Percentiles rank a stretch among this genome's conserved stretches.
Conservation (phyloP, 1,140 invertebrate species). For the Caerostris extrusa region DNA sequence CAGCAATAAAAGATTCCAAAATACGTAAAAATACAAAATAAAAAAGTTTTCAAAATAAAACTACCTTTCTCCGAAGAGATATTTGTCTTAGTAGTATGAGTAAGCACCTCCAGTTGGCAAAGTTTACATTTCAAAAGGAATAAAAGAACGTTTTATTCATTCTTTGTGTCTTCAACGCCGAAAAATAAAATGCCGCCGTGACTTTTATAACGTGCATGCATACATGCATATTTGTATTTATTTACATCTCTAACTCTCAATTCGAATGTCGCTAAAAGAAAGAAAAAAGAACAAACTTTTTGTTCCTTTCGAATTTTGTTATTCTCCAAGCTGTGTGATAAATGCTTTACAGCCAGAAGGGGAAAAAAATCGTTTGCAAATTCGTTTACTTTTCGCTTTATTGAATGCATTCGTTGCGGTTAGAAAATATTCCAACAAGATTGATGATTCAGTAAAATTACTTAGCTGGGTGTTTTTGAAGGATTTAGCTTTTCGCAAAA, state of each 20-base stretch:
- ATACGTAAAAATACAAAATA: too few species aligned
- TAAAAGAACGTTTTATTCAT: not conserved
- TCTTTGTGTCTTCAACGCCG: not conserved
- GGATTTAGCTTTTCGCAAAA: conserved; percentile 27
- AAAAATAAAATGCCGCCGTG: not conserved
- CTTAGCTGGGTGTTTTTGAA: conserved; percentile 59
- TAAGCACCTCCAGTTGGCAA: not conserved
- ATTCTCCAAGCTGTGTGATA: conserved; percentile 30
- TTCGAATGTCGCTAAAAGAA: not conserved
- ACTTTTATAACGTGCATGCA: conserved; percentile 4
- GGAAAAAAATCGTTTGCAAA: conserved; percentile 54
- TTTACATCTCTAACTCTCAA: conserved; percentile 28
- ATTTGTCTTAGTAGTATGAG: too few species aligned
- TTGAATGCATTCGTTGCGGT: conserved; percentile 64
- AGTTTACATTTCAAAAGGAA: not conserved
- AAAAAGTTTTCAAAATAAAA: too few species aligned
- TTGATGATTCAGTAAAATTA: conserved; percentile 56
- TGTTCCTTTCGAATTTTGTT: not conserved
- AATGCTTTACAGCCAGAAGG: conserved; percentile 12
- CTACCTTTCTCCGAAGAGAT: too few species aligned
- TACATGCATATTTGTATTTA: conserved; percentile 40
- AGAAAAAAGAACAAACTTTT: not conserved
- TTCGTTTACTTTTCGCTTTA: conserved; percentile 61
- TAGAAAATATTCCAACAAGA: conserved; percentile 55
- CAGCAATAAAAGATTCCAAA: too few species aligned